A percentile compares a stretch with the other conserved stretches of the same genome.
These are phyloP conservation scores for Heterodera carotae DNA, from an alignment of 1,140 invertebrate genomes.

Conservation along the genomic window DNA sequence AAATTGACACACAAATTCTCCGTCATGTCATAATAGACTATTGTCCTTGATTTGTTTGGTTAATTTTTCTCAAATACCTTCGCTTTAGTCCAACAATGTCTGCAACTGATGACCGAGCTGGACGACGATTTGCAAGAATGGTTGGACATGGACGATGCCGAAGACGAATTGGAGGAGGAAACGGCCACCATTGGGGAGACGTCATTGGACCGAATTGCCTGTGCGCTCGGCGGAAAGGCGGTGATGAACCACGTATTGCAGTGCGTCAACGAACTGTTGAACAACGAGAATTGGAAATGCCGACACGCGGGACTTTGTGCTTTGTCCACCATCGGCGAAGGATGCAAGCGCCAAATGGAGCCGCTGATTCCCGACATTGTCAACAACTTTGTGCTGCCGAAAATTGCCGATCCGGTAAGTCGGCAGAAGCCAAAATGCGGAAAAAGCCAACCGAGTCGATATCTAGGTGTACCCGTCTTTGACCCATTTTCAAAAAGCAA, in stretches of 20 bases:
- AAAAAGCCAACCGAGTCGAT: no score
- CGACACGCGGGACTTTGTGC: slow-evolving; percentile 96
- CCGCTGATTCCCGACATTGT: slow-evolving; percentile 85
- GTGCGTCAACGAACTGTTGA: slow-evolving; percentile 61
- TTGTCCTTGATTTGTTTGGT: neutral
- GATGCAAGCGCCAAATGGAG: slow-evolving; percentile 75
- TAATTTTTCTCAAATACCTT: neutral
- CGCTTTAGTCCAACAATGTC: slow-evolving; percentile 76
- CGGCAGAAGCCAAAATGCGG: no score
- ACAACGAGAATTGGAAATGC: slow-evolving; percentile 69
- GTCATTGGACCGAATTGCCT: slow-evolving; percentile 90
- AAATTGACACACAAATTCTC: no score
- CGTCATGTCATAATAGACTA: no score
- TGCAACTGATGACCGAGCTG: slow-evolving; percentile 88
- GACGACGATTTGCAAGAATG: slow-evolving; percentile 89
- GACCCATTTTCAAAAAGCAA: no score
- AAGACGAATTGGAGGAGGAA: slow-evolving; percentile 83
- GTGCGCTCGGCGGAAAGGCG: slow-evolving; percentile 90
- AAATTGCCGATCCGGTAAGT: slow-evolving; percentile 76
- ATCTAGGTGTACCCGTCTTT: no score
- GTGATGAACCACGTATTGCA: slow-evolving; percentile 85
- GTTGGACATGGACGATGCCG: slow-evolving; percentile 73
- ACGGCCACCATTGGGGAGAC: slow-evolving; percentile 93
- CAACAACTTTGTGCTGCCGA: slow-evolving; percentile 80
- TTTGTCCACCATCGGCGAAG: slow-evolving; percentile 91